Evolutionary conservation across 1,140 invertebrate species (phyloP), one percentile per base, ranked within the genome.

Genomic region (Tetranychus cinnabarinus): DNA sequence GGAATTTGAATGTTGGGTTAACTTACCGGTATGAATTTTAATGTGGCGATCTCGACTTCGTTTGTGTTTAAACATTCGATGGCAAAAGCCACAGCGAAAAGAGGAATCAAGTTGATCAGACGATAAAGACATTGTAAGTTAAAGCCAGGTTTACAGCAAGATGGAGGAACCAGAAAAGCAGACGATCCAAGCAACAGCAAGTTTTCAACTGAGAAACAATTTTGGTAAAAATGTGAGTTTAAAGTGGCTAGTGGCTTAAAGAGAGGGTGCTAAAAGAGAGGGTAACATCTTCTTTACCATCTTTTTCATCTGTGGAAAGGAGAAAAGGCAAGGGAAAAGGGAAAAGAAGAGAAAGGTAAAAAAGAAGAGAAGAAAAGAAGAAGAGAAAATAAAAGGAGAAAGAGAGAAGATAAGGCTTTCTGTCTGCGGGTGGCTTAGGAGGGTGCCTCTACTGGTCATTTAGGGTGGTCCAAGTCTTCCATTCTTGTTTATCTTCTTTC

Each of bases 31-130:
- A 74, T 96, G 91, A 57, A 95, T 77, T 72, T 95, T 95, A 65
- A 89, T 82, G 72, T 96, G 91, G 23, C 91, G 80, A 73, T 96
- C 90, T 58, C 88, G 78, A 62, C 86, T 89, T 15, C 89, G 79
- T 72, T 95, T 93, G 76, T 95, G 89, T 72, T 92, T 91, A 78
- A 96, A 96, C 64, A 88, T 75, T 65, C 88, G 80, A 62, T 85
- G 81, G 74, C 85, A 90, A 76, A 84, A 88, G 66, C 85, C 83
- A 73, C 88, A 91, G 62, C 82, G 81, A 71, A 88, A 91, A 52
- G 86, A 42, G 39, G 39, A 42, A 10, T 6, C 10, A 42, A 42
- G 39, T 42, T 42, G 39, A 42, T 42, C 23, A 23, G 23, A 23
- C 23, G 23, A 23, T 23, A 23, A 23, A 23, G 23, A 23, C 23